These are phyloP conservation scores for Cyrtonyx montezumae DNA, from an alignment of 2,113 vertebrate genomes.

Conservation along the genomic window DNA sequence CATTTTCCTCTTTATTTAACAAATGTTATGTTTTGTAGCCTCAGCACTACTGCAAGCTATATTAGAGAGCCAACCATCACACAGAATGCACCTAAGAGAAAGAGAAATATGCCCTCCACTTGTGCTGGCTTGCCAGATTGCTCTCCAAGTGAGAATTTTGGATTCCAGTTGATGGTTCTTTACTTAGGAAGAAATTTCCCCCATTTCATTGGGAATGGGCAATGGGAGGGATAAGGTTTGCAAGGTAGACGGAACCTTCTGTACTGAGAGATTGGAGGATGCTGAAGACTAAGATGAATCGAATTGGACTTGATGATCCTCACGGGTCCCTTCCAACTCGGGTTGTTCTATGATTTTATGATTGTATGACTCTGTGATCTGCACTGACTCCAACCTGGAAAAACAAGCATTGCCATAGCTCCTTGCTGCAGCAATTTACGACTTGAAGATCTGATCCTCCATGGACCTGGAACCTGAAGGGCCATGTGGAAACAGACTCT, in stretches of 20 bases:
- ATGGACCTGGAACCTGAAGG: not conserved
- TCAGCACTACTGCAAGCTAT: not conserved
- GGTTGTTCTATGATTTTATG: not conserved
- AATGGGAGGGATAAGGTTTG: not conserved
- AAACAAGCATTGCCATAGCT: not conserved
- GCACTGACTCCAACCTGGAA: not conserved
- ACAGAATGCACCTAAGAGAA: fast-evolving
- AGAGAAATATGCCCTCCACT: fast-evolving
- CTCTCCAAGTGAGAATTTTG: not conserved
- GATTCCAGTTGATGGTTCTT: not conserved
- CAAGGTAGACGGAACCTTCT: not conserved
- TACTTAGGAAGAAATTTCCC: not conserved
- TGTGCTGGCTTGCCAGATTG: not conserved
- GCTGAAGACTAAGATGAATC: fast-evolving
- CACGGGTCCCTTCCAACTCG: not conserved
- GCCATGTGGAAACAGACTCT: fast-evolving
- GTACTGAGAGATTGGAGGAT: fast-evolving
- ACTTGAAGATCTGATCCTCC: fast-evolving
- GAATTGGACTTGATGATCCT: not conserved
- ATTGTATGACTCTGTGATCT: not conserved
- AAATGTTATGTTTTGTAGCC: not conserved
- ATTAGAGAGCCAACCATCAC: not conserved
- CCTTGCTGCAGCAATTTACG: not conserved
- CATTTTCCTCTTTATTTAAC: not conserved
- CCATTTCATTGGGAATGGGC: not conserved